phyloP scores from a whole-genome alignment of 2,113 vertebrate genomes.

The Paradoxurus hermaphroditus region DNA sequence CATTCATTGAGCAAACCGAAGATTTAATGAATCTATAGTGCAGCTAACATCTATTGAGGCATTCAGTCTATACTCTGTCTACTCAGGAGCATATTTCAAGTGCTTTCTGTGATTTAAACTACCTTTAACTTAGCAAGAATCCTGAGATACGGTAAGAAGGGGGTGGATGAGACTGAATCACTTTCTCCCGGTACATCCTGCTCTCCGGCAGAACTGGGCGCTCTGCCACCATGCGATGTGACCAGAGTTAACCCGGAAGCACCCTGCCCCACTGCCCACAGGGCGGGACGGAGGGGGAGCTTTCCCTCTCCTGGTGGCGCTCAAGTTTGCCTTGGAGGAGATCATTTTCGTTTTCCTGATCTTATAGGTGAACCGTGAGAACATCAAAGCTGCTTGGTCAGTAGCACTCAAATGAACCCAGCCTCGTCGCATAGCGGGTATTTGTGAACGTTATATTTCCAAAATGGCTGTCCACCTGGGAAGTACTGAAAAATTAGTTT shows the following conservation, averaged over 20 bases:
- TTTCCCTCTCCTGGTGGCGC: not conserved
- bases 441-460: slow-evolving; percentile 69
- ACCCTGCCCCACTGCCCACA: not conserved
- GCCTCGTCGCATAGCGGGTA: not conserved
- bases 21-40: not conserved
- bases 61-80: not conserved
- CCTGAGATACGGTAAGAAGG: not conserved
- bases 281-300: not conserved
- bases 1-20: not conserved
- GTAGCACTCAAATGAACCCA: slow-evolving; percentile 56
- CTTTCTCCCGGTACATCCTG: not conserved
- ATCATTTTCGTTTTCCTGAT: slow-evolving; percentile 63
- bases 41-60: not conserved
- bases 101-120: not conserved
- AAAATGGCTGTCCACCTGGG: slow-evolving; percentile 74
- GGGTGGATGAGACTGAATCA: not conserved
- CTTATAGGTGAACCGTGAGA: slow-evolving; percentile 42
- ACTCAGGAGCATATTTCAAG: not conserved
- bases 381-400: slow-evolving; percentile 66
- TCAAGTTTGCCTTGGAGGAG: slow-evolving; percentile 39
- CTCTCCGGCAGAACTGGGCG: not conserved
- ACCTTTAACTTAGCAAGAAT: not conserved
- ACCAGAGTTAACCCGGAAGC: not conserved
- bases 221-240: too few species aligned
- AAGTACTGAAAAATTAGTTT: slow-evolving; percentile 79